phyloP scores from a whole-genome alignment of 2,888 invertebrate genomes.

The Eubasilissa splendida region DNA sequence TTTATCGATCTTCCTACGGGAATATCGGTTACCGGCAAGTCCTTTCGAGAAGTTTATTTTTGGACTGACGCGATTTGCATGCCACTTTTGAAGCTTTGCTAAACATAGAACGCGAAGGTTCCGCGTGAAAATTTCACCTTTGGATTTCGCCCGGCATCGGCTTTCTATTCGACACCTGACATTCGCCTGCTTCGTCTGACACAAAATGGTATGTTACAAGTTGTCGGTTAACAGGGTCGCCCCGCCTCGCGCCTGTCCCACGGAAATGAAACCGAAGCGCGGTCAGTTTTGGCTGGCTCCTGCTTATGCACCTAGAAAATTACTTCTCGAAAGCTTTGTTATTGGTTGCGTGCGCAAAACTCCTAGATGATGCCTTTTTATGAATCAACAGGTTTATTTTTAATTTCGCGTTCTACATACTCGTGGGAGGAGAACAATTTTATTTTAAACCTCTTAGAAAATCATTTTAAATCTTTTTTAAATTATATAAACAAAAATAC shows the following conservation, averaged over 20 bases:
- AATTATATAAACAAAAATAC: no score
- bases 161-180: no score
- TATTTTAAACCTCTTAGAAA: no score
- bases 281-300: conserved; percentile 21
- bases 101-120: conserved; percentile 29
- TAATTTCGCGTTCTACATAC: conserved; percentile 56
- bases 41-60: not conserved
- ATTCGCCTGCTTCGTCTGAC: no score
- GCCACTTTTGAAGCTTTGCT: conserved; percentile 2
- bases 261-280: conserved; percentile 6
- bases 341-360: conserved; percentile 48
- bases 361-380: conserved; percentile 23
- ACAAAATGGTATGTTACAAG: no score
- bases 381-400: conserved; percentile 46
- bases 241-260: not conserved
- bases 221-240: no score
- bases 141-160: not conserved
- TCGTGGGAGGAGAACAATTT: no score
- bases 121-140: conserved; percentile 36
- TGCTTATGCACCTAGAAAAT: not conserved
- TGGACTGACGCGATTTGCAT: conserved; percentile 29
- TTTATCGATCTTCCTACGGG: no score
- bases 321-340: conserved; percentile 34
- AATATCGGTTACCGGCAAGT: no score
- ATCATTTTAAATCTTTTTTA: no score